Evolutionary conservation across 2,113 vertebrate species (phyloP).

Genomic region (Pygathrix nemaeus): DNA sequence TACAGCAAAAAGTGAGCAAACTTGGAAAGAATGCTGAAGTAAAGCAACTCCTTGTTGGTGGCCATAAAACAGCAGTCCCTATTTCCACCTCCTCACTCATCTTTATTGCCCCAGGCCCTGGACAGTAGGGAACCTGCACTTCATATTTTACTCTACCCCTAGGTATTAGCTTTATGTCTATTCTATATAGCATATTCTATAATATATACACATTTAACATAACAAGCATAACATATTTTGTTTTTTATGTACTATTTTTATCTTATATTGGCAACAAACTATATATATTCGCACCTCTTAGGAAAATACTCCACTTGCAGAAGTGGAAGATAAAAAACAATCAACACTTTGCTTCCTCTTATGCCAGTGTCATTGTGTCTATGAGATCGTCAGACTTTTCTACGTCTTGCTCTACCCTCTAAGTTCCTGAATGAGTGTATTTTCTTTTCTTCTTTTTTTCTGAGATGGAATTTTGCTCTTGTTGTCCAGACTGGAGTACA

Average conservation of each 20-base stretch:
- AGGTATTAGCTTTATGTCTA: background rate
- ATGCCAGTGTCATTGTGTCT: background rate
- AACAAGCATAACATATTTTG: background rate
- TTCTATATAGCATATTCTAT: background rate
- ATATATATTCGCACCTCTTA: background rate
- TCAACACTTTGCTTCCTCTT: background rate
- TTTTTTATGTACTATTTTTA: background rate
- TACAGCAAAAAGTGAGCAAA: slow-evolving; percentile 60
- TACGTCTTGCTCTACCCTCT: background rate
- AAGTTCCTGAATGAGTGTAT: background rate
- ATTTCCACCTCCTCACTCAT: slow-evolving; percentile 46
- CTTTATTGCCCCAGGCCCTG: slow-evolving; percentile 33
- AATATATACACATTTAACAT: background rate
- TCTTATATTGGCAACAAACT: background rate
- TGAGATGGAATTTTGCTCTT: no score
- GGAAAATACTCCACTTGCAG: background rate
- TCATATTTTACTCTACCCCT: slow-evolving; percentile 7
- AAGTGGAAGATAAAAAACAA: background rate
- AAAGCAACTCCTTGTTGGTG: slow-evolving; percentile 59
- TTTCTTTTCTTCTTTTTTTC: background rate
- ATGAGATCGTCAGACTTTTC: background rate
- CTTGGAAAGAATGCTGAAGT: slow-evolving; percentile 64
- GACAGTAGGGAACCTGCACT: slow-evolving; percentile 41
- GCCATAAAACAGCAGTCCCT: slow-evolving; percentile 9
- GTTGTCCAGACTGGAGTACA: no score